Base-by-base conservation (phyloP, 2,113 vertebrate genomes). In the Accipiter cooperii region DNA sequence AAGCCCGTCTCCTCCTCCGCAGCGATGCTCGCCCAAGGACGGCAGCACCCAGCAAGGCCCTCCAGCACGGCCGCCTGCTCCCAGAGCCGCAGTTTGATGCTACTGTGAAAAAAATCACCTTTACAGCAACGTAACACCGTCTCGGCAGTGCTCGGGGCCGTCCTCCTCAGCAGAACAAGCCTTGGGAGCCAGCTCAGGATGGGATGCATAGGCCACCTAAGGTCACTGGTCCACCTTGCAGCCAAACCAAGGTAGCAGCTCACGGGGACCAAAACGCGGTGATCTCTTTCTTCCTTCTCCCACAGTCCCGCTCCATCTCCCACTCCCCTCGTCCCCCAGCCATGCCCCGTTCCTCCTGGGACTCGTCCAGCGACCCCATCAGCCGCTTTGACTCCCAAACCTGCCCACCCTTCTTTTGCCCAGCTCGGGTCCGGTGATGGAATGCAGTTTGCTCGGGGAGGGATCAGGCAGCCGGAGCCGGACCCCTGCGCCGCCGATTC, bases 1-100 rank as follows among this genome's bases (percentile, higher is more conserved):
- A 25, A 81, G 38, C 28, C 33, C 8, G 29, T 16, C 31, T 84
- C 29, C 14, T n/a, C 19, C 14, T n/a, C 21, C 4, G 2, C 58
- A 66, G 88, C 0, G 0, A 16, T 61, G 71, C 33, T 77, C 0
- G 0, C 42, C 60, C 29, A 8, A 5, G n/a, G n/a, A 11, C 13
- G n/a, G n/a, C 1, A 7, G 75, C 69, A 46, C 54, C 84, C 76
- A 78, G 49, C 58, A 40, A 17, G 17, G 33, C n/a, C 22, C 78
- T 47, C 36, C 78, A 31, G 57, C 55, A 46, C 1, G 10, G 91
- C 64, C 3, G 2, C 84, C 47, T 28, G 38, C 68, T 84, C 22
- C 69, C 52, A 51, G 33, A 57, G 76, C 13, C 3, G 2, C 54
- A 19, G 26, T 17, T 64, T 3, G 1, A 40, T 22, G 77, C 6